Evolutionary conservation across 2,113 vertebrate genomes (phyloP).

Genomic region (Sylvilagus bachmani): DNA sequence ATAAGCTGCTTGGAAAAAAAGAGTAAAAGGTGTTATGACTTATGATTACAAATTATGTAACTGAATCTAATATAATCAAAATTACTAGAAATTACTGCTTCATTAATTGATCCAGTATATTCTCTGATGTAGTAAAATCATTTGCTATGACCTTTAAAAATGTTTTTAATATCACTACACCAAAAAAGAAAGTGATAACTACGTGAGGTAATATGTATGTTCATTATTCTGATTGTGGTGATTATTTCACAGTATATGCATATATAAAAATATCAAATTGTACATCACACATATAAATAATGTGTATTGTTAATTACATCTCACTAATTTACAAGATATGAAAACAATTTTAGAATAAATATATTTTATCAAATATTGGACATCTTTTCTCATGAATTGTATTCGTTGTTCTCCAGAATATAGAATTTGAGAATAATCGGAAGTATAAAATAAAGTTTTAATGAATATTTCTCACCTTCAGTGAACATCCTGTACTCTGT

Average conservation of each 20-base stretch:
- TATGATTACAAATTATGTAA: background rate
- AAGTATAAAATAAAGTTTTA: background rate
- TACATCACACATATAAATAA: background rate
- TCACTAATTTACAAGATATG: background rate
- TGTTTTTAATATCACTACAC: background rate
- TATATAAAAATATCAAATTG: background rate
- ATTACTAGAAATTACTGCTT: background rate
- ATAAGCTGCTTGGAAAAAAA: background rate
- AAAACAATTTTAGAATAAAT: background rate
- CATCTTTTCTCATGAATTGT: background rate
- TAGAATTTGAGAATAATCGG: background rate
- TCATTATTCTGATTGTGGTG: background rate
- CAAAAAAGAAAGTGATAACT: background rate
- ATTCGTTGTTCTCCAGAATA: background rate
- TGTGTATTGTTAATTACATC: background rate
- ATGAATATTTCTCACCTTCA: background rate
- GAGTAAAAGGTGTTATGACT: background rate
- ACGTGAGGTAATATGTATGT: background rate
- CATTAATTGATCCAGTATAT: background rate
- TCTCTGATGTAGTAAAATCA: background rate
- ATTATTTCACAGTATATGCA: background rate
- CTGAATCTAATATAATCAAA: background rate
- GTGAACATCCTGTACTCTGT: background rate
- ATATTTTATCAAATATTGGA: constrained; percentile 25
- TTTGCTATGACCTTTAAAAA: background rate